Evolutionary conservation across 1,140 invertebrate genomes (phyloP), one percentile per base, ranked within the genome.

Genomic region (Danaus plexippus): DNA sequence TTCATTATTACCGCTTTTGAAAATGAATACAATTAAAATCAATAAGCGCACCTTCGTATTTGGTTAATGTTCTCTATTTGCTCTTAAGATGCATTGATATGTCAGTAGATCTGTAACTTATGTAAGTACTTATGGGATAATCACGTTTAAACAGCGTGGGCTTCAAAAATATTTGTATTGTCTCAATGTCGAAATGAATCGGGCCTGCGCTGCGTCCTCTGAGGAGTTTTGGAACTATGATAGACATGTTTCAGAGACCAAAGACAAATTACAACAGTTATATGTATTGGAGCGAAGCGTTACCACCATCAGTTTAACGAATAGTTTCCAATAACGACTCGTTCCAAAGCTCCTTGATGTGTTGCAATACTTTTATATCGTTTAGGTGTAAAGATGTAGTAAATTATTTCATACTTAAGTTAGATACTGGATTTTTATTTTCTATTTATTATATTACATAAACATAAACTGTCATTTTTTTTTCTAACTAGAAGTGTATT

Each of bases 351-450:
- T 85, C 82, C 81, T 87, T 81, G 64, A 72, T 73, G 70, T 85
- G 80, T 87, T 87, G 82, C 82, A 85, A 87, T 87, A 87, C 80
- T 80, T 84, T 77, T 79, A 73, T 84, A 77, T 82, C 72, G 67
- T 85, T 80, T 85, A 85, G 80, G 72, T 83, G 79, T 85, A 85
- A 86, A 80, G 75, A 76, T 80, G 55, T 85, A 85, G 81, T 87
- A 84, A 87, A 83, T 85, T 85, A 84, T 85, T 82, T 82, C 80
- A 76, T 78, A 75, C 67, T 77, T 84, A 82, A 80, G 72, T 82
- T 85, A 84, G 76, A 75, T 77, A 83, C 71, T 74, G 72, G 70
- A 78, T 78, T 83, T 81, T 76, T 77, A 69, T 77, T 80, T 86
- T 79, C 79, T 86, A 83, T 86, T 87, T 84, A 87, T 83, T 83